phyloP scores from a whole-genome alignment of 2,113 vertebrate species.

The Ceyx cyanopectus region DNA sequence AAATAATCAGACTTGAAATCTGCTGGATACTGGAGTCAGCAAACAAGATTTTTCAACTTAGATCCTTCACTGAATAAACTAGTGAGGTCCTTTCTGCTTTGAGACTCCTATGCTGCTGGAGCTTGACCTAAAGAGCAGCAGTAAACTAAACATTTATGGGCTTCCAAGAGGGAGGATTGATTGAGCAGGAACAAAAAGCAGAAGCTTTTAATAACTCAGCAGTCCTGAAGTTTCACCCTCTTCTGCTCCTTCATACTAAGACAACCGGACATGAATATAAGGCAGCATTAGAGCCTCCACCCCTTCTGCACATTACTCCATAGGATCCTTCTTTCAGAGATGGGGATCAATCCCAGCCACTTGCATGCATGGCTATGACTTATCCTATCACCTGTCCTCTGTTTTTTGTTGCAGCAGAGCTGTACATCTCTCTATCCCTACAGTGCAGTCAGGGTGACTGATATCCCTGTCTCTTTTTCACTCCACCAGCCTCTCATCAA shows the following conservation, averaged over 20 bases:
- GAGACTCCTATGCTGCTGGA: not conserved
- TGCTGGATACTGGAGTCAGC: not conserved
- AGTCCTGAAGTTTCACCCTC: conserved; percentile 13
- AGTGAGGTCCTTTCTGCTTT: not conserved
- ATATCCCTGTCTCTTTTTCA: not conserved
- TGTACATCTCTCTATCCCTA: not conserved
- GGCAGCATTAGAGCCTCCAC: not conserved
- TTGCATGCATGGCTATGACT: not conserved
- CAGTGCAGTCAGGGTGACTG: not conserved
- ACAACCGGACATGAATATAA: not conserved
- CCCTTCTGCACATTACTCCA: not conserved
- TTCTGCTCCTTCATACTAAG: not conserved
- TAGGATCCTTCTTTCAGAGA: not conserved
- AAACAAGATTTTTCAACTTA: not conserved
- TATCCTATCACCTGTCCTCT: not conserved
- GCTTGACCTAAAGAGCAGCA: not conserved
- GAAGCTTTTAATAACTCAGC: conserved; percentile 6
- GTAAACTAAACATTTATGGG: conserved; percentile 1
- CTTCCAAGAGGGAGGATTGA: not conserved
- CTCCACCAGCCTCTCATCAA: not conserved
- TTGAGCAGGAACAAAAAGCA: not conserved
- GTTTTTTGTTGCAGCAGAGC: not conserved
- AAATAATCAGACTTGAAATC: not conserved
- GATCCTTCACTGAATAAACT: not conserved
- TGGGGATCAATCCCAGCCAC: not conserved